These are phyloP conservation scores for Scaptodrosophila lebanonensis DNA, from an alignment of 1,140 invertebrate species.

Conservation along the genomic window DNA sequence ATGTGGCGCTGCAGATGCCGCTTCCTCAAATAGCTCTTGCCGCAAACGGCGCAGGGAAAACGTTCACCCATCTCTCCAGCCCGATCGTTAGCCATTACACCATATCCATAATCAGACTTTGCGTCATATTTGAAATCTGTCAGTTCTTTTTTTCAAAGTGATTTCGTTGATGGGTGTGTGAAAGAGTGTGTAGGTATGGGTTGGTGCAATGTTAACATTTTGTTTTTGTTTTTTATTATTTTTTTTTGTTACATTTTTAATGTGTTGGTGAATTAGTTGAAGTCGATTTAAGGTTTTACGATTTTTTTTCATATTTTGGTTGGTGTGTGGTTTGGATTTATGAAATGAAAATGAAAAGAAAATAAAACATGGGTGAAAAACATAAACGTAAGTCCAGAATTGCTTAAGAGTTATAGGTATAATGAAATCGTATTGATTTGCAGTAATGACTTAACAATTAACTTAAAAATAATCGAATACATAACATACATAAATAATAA, in stretches of 20 bases:
- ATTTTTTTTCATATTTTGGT: slow-evolving; percentile 18
- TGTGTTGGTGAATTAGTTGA: slow-evolving; percentile 18
- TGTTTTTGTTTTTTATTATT: slow-evolving; percentile 3
- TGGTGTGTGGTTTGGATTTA: slow-evolving; percentile 20
- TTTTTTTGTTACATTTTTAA: slow-evolving; percentile 7
- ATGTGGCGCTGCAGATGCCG: slow-evolving; percentile 82
- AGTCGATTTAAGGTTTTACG: slow-evolving; percentile 12
- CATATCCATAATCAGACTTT: slow-evolving; percentile 53
- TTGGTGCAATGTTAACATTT: slow-evolving; percentile 7
- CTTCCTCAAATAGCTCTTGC: slow-evolving; percentile 82
- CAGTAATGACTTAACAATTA: too few species aligned
- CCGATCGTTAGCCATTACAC: slow-evolving; percentile 46
- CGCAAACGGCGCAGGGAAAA: slow-evolving; percentile 81
- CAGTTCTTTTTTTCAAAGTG: too few species aligned
- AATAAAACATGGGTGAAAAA: slow-evolving; percentile 71
- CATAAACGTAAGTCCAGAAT: slow-evolving; percentile 46
- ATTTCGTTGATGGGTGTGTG: slow-evolving; percentile 23
- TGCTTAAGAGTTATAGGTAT: not conserved
- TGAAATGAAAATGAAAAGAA: slow-evolving; percentile 77
- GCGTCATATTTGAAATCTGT: too few species aligned
- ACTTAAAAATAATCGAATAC: too few species aligned
- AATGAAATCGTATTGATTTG: too few species aligned
- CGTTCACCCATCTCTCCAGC: slow-evolving; percentile 54
- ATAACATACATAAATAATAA: slow-evolving; percentile 35
- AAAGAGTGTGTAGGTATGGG: slow-evolving; percentile 17